Evolutionary conservation across 2,797 vertebrate genomes (phyloP).

Genomic region (Leucoraja ocellata): DNA sequence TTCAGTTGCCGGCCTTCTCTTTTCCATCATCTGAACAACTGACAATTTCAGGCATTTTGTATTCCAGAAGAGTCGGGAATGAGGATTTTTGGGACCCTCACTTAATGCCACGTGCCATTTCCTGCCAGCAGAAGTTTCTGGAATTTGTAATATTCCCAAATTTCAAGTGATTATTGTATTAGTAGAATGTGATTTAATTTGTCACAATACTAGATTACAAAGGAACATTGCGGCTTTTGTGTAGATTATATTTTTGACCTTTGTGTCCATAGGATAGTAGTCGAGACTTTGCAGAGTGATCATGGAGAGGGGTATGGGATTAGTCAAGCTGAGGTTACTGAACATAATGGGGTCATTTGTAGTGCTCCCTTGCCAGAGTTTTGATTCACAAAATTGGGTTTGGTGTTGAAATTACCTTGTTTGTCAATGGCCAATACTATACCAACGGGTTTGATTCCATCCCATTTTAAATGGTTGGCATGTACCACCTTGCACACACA

Average conservation of each 20-base stretch:
- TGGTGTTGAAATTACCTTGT: background rate
- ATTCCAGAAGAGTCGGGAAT: background rate
- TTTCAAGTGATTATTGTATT: background rate
- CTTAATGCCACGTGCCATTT: background rate
- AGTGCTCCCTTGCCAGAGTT: background rate
- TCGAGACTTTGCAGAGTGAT: background rate
- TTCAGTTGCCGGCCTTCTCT: background rate
- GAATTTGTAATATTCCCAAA: background rate
- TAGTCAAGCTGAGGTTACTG: background rate
- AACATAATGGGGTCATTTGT: background rate
- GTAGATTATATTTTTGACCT: background rate
- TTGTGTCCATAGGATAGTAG: background rate
- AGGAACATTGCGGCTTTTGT: background rate
- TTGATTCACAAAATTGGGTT: background rate
- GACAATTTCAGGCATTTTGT: background rate
- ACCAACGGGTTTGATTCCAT: background rate
- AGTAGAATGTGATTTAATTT: background rate
- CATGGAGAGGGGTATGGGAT: background rate
- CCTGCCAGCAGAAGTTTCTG: background rate
- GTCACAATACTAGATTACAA: no score
- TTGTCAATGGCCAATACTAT: background rate
- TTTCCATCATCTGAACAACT: background rate
- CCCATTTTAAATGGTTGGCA: background rate
- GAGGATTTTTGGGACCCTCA: background rate
- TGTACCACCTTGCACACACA: background rate